Evolutionary conservation across 2,888 invertebrate species (phyloP).

Genomic region (Neoascia interrupta): DNA sequence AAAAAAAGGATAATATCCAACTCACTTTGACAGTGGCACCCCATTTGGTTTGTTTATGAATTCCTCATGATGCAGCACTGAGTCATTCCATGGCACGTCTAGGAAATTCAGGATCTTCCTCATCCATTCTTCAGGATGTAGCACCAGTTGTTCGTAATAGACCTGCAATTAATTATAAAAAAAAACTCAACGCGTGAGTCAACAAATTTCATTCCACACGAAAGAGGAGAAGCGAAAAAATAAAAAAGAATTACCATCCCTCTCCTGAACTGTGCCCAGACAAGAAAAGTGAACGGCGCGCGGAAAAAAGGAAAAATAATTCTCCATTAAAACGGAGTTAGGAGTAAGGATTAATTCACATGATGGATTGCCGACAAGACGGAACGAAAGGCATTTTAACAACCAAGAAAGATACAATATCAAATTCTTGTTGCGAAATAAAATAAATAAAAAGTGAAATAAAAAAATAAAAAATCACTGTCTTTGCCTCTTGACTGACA

Average conservation of each 20-base stretch:
- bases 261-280: background rate
- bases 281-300: background rate
- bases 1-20: conserved; percentile 60
- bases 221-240: conserved; percentile 8
- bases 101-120: conserved; percentile 92
- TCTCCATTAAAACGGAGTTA: conserved; percentile 66
- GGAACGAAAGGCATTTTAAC: too few species aligned
- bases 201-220: conserved; percentile 13
- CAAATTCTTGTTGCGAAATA: too few species aligned
- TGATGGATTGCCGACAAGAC: conserved; percentile 52
- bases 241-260: conserved; percentile 17
- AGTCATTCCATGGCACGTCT: conserved; percentile 95
- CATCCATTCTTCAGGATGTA: conserved; percentile 95
- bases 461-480: conserved; percentile 1
- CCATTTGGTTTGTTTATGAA: conserved; percentile 97
- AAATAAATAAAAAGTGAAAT: too few species aligned
- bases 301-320: conserved; percentile 15
- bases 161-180: conserved; percentile 82
- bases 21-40: conserved; percentile 96
- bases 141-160: conserved; percentile 97
- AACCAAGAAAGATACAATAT: too few species aligned
- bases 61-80: conserved; percentile 98
- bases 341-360: conserved; percentile 59
- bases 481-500: conserved; percentile 3
- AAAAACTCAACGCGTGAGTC: conserved; percentile 40